phyloP scores from a whole-genome alignment of 2,113 vertebrate species.

The Rhadina sibilatrix region DNA sequence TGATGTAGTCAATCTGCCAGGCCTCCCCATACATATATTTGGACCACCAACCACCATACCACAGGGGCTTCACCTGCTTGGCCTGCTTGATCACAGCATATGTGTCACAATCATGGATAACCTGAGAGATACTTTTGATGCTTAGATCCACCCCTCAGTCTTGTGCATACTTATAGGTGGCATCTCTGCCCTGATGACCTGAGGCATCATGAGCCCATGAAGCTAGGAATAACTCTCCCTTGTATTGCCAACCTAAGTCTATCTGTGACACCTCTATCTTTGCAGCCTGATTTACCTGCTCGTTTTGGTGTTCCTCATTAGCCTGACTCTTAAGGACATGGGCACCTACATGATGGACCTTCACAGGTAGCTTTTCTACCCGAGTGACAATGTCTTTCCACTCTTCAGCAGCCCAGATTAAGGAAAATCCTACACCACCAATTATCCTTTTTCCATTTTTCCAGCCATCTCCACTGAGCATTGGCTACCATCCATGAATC shows the following conservation, averaged over 20 bases:
- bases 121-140: no score
- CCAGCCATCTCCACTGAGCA: background rate
- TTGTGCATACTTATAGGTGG: no score
- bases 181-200: no score
- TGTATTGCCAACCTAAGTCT: no score
- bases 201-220: no score
- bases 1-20: background rate
- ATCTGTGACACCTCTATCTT: background rate
- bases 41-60: background rate
- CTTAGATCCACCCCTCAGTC: no score
- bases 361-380: background rate
- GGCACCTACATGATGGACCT: background rate
- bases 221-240: no score
- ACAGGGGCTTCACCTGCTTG: background rate
- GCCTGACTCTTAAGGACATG: background rate
- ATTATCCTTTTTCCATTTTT: background rate
- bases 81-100: background rate
- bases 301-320: background rate
- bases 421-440: background rate
- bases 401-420: background rate
- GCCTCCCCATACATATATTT: background rate
- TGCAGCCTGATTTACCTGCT: no score
- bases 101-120: no score
- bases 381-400: background rate
- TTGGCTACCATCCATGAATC: background rate